Conservation (phyloP, 2,888 invertebrate species). For the Erebia aethiops region DNA sequence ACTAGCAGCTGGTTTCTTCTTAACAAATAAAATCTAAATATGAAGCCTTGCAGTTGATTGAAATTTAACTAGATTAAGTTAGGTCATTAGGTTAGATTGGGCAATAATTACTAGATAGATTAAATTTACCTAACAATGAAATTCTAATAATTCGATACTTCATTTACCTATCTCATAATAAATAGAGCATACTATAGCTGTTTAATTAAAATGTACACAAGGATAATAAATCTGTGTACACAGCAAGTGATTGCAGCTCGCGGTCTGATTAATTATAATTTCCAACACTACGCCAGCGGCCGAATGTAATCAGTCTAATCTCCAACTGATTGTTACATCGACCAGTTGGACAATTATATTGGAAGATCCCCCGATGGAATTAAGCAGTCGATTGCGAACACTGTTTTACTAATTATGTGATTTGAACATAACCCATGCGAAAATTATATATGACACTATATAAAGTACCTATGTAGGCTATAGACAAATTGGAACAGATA, state of each 20-base stretch:
- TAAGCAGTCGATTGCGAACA: not conserved
- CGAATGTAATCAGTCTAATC: conserved; percentile 33
- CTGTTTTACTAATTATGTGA: not conserved
- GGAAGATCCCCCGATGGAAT: not conserved
- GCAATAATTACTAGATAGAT: too few species aligned
- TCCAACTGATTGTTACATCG: conserved; percentile 22
- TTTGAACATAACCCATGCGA: not conserved
- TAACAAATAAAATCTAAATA: too few species aligned
- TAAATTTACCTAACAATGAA: too few species aligned
- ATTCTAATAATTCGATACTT: too few species aligned
- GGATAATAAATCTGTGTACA: not conserved
- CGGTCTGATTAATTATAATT: conserved; percentile 28
- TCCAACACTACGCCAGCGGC: conserved; percentile 26
- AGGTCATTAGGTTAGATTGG: too few species aligned
- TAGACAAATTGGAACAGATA: too few species aligned
- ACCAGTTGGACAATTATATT: not conserved
- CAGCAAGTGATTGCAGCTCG: conserved; percentile 1
- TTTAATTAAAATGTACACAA: conserved; percentile 1
- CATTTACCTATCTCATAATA: too few species aligned
- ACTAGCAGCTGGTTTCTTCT: too few species aligned
- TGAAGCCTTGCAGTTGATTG: too few species aligned
- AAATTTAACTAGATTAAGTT: too few species aligned
- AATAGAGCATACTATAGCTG: not conserved
- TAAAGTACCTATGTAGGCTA: too few species aligned
- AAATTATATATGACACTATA: too few species aligned